A percentile compares a stretch with the other conserved stretches of the same genome.
Evolutionary conservation across 1,140 invertebrate species (phyloP).

Genomic region (Thaumetopoea pityocampa): DNA sequence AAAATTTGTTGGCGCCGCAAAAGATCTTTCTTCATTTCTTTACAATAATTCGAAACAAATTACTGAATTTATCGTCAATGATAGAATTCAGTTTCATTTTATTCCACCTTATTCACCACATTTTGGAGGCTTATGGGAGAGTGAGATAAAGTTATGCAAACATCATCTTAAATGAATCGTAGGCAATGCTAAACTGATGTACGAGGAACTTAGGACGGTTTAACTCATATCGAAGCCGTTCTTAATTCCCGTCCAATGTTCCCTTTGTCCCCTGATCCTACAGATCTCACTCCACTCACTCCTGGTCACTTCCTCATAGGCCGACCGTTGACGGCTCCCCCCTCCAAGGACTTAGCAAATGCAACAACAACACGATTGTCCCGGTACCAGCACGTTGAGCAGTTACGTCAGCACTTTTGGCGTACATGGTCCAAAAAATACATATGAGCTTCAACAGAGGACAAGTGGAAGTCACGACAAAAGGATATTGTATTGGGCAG

Average conservation of each 20-base stretch:
- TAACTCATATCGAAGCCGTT: conserved; percentile 7
- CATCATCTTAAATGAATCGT: background rate
- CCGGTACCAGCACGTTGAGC: conserved; percentile 14
- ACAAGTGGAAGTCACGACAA: too few species aligned
- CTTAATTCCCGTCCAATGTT: conserved; percentile 12
- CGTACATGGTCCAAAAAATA: conserved; percentile 11
- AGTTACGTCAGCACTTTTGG: conserved; percentile 19
- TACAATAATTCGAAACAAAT: background rate
- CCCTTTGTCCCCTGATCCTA: conserved; percentile 7
- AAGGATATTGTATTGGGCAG: too few species aligned
- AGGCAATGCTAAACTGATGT: background rate
- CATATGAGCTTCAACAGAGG: too few species aligned
- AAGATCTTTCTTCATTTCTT: conserved; percentile 19
- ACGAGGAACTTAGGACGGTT: background rate
- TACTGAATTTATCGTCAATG: background rate
- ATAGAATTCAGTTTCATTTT: background rate
- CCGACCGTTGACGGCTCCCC: conserved; percentile 7
- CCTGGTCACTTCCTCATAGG: conserved; percentile 22
- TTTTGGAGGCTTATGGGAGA: conserved; percentile 1
- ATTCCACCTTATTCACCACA: conserved; percentile 1
- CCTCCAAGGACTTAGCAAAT: background rate
- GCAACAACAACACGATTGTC: background rate
- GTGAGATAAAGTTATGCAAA: background rate
- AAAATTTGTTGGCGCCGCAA: conserved; percentile 26
- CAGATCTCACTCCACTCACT: conserved; percentile 12